Conservation (phyloP, 2,888 invertebrate genomes). For the Caenorhabditis sinica region DNA sequence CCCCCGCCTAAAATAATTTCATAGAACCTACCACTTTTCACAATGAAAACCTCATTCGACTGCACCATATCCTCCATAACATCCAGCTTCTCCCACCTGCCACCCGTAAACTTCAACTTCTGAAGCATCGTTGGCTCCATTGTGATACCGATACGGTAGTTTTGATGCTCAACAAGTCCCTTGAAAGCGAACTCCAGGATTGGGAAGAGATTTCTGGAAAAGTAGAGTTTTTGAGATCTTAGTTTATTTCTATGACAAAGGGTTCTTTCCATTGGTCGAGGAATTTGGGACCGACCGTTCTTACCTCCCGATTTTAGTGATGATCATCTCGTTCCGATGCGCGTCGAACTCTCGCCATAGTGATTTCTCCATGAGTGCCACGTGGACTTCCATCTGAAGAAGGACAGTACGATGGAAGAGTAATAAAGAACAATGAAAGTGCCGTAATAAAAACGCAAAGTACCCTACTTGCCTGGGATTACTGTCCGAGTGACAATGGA, state of each 20-base stretch:
- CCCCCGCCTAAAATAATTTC: too few relatives aligned
- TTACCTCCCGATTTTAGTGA: constrained; percentile 43
- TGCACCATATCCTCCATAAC: constrained; percentile 30
- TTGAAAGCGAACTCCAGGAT: constrained; percentile 45
- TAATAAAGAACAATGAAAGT: neutral
- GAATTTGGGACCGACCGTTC: neutral
- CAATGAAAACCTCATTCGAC: constrained; percentile 41
- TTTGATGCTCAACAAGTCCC: constrained; percentile 23
- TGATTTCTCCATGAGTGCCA: neutral
- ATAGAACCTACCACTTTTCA: constrained; percentile 35
- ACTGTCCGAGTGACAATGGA: neutral
- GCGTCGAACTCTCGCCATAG: constrained; percentile 35
- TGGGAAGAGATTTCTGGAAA: constrained; percentile 52
- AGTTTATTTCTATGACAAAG: neutral
- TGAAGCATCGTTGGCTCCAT: constrained; percentile 19
- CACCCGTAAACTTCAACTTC: constrained; percentile 32
- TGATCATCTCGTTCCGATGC: constrained; percentile 40
- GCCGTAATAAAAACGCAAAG: neutral
- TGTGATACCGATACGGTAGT: constrained; percentile 35
- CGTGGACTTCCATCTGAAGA: constrained; percentile 11
- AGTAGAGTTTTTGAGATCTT: neutral
- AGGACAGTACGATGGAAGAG: too few relatives aligned
- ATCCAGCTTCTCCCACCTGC: constrained; percentile 44
- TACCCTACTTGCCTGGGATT: neutral
- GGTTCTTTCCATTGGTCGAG: too few relatives aligned